Percentiles rank a stretch among this genome's conserved stretches.
These are phyloP conservation scores for Cheilosia soror DNA, from an alignment of 2,888 invertebrate species.

Conservation along the genomic window DNA sequence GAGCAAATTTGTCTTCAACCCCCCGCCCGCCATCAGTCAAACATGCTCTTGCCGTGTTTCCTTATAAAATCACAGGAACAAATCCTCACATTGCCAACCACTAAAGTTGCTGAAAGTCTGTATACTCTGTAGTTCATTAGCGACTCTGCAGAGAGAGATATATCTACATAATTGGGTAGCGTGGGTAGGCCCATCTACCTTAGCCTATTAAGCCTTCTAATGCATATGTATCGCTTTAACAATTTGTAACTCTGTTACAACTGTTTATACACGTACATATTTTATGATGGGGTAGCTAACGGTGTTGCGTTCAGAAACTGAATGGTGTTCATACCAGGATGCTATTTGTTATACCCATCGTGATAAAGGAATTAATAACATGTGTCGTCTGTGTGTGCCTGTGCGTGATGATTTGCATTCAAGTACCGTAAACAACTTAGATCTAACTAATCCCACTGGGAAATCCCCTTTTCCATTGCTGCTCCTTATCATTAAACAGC, in stretches of 20 bases:
- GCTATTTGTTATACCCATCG: slow-evolving; percentile 37
- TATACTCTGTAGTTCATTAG: slow-evolving; percentile 55
- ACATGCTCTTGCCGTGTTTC: slow-evolving; percentile 20
- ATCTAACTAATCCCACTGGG: slow-evolving; percentile 43
- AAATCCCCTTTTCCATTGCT: slow-evolving; percentile 25
- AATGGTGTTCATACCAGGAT: not conserved
- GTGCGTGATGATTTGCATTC: slow-evolving; percentile 45
- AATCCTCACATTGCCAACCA: slow-evolving; percentile 28
- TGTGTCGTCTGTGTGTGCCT: slow-evolving; percentile 4
- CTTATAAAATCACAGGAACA: slow-evolving; percentile 24
- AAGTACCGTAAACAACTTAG: slow-evolving; percentile 40
- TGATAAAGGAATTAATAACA: slow-evolving; percentile 43
- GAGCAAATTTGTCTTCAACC: slow-evolving; percentile 10
- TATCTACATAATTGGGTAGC: not conserved
- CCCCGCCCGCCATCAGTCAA: not conserved
- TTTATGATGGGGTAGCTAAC: not conserved
- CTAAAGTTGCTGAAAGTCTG: slow-evolving; percentile 34
- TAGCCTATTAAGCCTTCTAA: slow-evolving; percentile 45
- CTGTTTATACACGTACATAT: slow-evolving; percentile 23
- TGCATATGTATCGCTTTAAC: slow-evolving; percentile 62
- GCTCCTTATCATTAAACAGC: not conserved
- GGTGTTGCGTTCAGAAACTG: not conserved
- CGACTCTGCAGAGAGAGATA: slow-evolving; percentile 26
- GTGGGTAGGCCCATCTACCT: not conserved
- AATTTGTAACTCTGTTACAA: slow-evolving; percentile 53